Evolutionary conservation across 2,888 invertebrate genomes (phyloP).

Genomic region (Ormyrus nitidulus): DNA sequence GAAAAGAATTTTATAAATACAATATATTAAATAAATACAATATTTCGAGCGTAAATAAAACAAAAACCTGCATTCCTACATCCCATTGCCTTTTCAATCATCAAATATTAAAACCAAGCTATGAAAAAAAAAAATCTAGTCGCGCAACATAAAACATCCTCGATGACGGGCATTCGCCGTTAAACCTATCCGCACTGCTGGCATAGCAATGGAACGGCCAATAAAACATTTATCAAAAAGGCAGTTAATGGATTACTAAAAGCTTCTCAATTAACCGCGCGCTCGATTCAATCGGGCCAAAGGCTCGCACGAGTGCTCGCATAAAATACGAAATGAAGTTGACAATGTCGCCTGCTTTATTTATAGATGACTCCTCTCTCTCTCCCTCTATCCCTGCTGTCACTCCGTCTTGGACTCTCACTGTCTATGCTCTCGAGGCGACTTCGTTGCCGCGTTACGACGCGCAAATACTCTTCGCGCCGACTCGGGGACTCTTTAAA

Average conservation of each 20-base stretch:
- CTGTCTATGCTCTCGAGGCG: not conserved
- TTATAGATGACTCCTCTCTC: slow-evolving; percentile 32
- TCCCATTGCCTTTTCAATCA: no score
- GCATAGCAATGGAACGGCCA: slow-evolving; percentile 2
- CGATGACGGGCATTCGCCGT: no score
- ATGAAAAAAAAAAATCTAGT: no score
- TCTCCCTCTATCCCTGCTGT: not conserved
- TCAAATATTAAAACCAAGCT: no score
- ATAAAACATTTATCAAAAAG: slow-evolving; percentile 7
- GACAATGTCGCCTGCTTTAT: slow-evolving; percentile 46
- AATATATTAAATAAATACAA: no score
- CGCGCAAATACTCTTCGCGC: slow-evolving; percentile 1
- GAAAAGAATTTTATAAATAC: no score
- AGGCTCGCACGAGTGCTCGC: slow-evolving; percentile 19
- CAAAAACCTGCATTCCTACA: no score
- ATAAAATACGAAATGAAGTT: slow-evolving; percentile 53
- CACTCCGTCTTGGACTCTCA: not conserved
- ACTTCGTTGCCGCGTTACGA: slow-evolving; percentile 42
- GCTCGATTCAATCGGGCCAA: slow-evolving; percentile 20
- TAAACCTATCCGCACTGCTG: no score
- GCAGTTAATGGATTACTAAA: not conserved
- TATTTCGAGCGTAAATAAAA: no score
- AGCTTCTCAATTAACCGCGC: slow-evolving; percentile 33
- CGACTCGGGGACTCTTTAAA: not conserved
- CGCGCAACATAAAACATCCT: no score